Conservation (phyloP, 2,797 vertebrate genomes). For the Crocidura indochinensis region DNA sequence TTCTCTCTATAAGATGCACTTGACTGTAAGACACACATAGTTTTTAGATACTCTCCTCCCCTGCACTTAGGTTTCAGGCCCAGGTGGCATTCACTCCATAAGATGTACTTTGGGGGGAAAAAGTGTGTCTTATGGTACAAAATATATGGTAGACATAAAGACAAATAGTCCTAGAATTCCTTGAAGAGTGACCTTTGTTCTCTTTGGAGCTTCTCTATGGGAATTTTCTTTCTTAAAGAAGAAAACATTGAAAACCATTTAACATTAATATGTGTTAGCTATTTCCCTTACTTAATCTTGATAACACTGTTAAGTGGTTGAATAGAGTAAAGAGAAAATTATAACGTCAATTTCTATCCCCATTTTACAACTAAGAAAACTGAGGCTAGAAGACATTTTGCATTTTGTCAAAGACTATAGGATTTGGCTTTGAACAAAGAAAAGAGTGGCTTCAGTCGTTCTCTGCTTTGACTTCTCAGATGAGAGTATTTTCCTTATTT, state of each 20-base stretch:
- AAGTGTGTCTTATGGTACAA: no score
- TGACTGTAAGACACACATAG: no score
- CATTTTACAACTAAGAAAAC: background rate
- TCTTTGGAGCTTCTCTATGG: fast-evolving
- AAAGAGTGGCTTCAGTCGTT: background rate
- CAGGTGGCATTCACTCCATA: no score
- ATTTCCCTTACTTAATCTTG: fast-evolving
- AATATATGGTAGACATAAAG: no score
- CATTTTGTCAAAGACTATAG: background rate
- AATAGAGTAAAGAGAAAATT: no score
- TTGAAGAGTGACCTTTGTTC: no score
- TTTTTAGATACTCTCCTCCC: no score
- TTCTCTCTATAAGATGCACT: no score
- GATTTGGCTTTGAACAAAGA: background rate
- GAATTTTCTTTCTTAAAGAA: background rate
- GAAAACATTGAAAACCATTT: background rate
- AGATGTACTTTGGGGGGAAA: no score
- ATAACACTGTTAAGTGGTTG: fast-evolving
- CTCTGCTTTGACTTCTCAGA: background rate
- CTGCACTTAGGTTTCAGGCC: no score
- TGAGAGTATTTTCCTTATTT: background rate
- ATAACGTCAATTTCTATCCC: background rate
- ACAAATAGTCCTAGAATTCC: no score
- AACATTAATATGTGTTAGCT: fast-evolving
- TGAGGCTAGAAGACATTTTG: background rate